Conservation (phyloP, 2,113 vertebrate genomes). For the Gadus chalcogrammus region DNA sequence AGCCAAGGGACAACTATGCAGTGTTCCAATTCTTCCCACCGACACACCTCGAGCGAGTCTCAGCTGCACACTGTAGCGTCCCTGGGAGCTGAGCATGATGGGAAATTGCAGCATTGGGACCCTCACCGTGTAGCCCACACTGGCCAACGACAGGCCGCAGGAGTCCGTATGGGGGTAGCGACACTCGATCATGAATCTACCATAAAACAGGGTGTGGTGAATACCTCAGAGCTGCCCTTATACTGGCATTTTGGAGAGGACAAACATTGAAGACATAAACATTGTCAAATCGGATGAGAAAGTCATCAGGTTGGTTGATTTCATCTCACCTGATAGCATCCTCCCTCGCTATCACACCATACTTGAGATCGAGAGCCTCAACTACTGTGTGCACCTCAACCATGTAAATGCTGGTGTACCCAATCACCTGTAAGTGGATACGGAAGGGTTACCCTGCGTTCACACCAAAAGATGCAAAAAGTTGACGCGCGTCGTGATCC, state of each 20-base stretch:
- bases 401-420: constrained; percentile 43
- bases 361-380: constrained; percentile 53
- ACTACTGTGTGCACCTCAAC: constrained; percentile 57
- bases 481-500: too few species aligned
- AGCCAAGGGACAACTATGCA: not conserved
- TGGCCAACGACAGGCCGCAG: constrained; percentile 20
- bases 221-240: not conserved
- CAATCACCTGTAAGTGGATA: constrained; percentile 42
- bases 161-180: constrained; percentile 41
- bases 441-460: not conserved
- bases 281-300: not conserved
- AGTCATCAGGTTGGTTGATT: too few species aligned
- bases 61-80: constrained; percentile 54
- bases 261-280: not conserved
- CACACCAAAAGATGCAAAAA: too few species aligned
- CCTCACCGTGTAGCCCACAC: constrained; percentile 62
- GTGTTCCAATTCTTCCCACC: not conserved
- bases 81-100: constrained; percentile 15
- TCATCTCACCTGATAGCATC: constrained; percentile 50
- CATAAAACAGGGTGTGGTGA: not conserved
- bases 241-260: not conserved
- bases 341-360: constrained; percentile 57
- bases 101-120: constrained; percentile 17
- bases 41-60: constrained; percentile 61
- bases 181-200: constrained; percentile 69